Base-by-base conservation (phyloP, 1,140 invertebrate species). In the Adelges cooleyi region DNA sequence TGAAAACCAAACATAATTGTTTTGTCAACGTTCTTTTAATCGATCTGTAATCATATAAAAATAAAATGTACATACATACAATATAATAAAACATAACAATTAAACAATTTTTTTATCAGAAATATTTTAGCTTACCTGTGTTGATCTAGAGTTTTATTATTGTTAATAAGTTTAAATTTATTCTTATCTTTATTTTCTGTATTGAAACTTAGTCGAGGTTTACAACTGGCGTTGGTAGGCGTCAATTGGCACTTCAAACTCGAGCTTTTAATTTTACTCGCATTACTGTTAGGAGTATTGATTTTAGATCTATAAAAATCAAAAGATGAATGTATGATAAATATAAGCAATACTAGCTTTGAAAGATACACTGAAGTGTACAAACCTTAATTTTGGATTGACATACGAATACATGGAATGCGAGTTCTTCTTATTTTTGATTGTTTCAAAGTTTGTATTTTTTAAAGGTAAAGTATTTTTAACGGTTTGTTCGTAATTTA, bases 1-100 rank as follows among this genome's bases (percentile, higher is more conserved):
- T 62, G 11, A 62, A 62, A 29, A 33, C n/a, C 22, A 62, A 2
- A 48, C 56, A 62, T 20, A 62, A 40, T 46, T 62, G 56, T 62
- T 62, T 62, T 9, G 17, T 27, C 3, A 62, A 25, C 22, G 22
- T 10, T 62, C 46, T 62, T 62, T 48, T 62, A 48, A 2, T 62
- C 29, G 11, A 33, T 62, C 56, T 62, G 42, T 0, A 62, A 62
- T 33, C n/a, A n/a, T n/a, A 46, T 62, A 46, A n/a, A 48, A 20
- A 44, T 5, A 29, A 15, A 33, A n/a, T 10, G 13, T 42, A 42
- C 3, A 42, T 2, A 50, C 29, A 56, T 42, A 42, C 27, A 44
- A 42, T 22, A 9, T 22, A 54, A 10, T n/a, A 1, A 40, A n/a
- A 3, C 10, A 33, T 13, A 10, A 40, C 23, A n/a, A 11, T n/a